These are phyloP conservation scores for Hemibagrus guttatus DNA, from an alignment of 2,797 vertebrate species.

Conservation along the genomic window DNA sequence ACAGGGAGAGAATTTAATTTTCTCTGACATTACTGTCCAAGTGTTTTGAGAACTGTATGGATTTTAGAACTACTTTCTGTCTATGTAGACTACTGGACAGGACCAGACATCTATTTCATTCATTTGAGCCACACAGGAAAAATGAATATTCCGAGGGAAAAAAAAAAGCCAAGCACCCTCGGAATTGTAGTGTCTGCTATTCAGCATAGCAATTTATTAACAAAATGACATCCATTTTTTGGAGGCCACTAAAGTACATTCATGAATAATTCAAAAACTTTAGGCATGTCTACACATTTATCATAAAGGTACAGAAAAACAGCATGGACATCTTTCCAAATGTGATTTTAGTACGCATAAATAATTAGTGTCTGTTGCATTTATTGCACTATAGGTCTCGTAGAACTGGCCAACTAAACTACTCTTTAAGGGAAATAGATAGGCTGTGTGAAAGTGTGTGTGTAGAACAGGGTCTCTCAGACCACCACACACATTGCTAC, in stretches of 20 bases:
- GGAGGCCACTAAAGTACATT: background rate
- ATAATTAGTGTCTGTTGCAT: background rate
- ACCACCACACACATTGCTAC: background rate
- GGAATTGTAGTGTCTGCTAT: background rate
- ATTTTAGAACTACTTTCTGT: background rate
- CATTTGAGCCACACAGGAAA: background rate
- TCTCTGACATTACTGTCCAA: background rate
- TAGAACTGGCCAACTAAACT: background rate
- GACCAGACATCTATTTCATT: background rate
- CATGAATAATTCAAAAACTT: constrained; percentile 2
- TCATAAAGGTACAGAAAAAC: background rate
- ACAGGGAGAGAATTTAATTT: constrained; percentile 42
- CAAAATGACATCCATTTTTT: background rate
- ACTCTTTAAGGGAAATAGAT: background rate
- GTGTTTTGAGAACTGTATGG: too few species aligned
- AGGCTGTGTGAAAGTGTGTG: background rate
- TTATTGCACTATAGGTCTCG: background rate
- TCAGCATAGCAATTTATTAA: background rate
- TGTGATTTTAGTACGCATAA: background rate
- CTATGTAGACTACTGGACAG: background rate
- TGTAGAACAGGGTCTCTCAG: background rate
- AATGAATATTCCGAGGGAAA: background rate
- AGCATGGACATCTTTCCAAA: background rate
- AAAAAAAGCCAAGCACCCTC: too few species aligned
- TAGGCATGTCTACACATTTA: background rate